phyloP scores from a whole-genome alignment of 2,797 vertebrate species.

The Craterocephalus amniculus region DNA sequence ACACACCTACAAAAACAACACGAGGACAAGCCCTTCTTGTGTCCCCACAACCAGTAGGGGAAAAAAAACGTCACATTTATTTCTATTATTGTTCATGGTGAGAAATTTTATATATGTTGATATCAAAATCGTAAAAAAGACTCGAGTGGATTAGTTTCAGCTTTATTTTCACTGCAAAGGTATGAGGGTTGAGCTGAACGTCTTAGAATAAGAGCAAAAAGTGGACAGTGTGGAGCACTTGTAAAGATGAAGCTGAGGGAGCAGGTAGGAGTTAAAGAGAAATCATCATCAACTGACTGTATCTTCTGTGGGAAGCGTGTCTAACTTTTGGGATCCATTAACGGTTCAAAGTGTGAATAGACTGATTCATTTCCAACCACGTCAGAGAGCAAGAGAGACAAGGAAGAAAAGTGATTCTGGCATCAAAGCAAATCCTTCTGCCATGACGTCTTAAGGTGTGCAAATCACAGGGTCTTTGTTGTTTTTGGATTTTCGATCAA shows the following conservation, averaged over 20 bases:
- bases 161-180: not conserved
- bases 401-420: too few relatives aligned
- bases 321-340: not conserved
- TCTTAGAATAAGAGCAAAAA: not conserved
- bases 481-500: too few relatives aligned
- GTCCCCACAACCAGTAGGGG: not conserved
- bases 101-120: not conserved
- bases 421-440: too few relatives aligned
- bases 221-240: not conserved
- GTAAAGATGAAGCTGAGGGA: not conserved
- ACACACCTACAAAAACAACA: slow-evolving; percentile 13
- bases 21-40: not conserved
- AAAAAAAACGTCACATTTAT: not conserved
- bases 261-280: not conserved
- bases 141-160: not conserved
- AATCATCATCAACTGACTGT: not conserved
- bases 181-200: not conserved
- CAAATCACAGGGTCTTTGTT: too few relatives aligned
- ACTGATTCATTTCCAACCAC: too few relatives aligned
- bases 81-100: not conserved
- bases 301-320: not conserved
- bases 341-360: not conserved
- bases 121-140: not conserved
- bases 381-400: too few relatives aligned
- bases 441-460: too few relatives aligned